Evolutionary conservation across 1,140 invertebrate species (phyloP).

Genomic region (Tetranychus urticae): DNA sequence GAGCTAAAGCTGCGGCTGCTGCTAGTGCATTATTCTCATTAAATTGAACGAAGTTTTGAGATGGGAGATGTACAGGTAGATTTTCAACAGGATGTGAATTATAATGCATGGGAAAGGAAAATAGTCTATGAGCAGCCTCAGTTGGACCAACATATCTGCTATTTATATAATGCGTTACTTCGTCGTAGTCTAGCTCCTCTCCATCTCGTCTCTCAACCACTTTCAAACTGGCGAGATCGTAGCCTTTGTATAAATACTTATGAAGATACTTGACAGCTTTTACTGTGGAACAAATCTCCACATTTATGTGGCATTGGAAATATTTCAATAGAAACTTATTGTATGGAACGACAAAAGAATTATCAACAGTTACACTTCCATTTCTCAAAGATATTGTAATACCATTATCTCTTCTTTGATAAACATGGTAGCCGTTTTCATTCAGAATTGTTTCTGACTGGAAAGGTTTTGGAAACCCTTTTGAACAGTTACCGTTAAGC

Average conservation of each 20-base stretch:
- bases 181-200: background rate
- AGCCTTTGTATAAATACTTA: slow-evolving; percentile 19
- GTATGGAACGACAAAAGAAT: slow-evolving; percentile 3
- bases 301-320: slow-evolving; percentile 13
- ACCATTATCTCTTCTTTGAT: slow-evolving; percentile 8
- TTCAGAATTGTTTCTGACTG: background rate
- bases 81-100: slow-evolving; percentile 20
- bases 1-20: background rate
- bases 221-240: slow-evolving; percentile 12
- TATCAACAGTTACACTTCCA: slow-evolving; percentile 5
- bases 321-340: slow-evolving; percentile 14
- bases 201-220: background rate
- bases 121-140: slow-evolving; percentile 14
- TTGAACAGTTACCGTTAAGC: background rate
- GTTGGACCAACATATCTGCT: background rate
- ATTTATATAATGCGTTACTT: background rate
- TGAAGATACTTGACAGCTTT: slow-evolving; percentile 17
- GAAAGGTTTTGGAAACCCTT: background rate
- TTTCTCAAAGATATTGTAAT: slow-evolving; percentile 1
- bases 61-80: slow-evolving; percentile 25
- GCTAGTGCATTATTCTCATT: slow-evolving; percentile 1
- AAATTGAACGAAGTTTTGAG: slow-evolving; percentile 19
- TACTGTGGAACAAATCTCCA: slow-evolving; percentile 7
- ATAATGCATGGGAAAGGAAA: slow-evolving; percentile 9
- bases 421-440: slow-evolving; percentile 10